These are phyloP conservation scores for Syngnathoides biaculeatus DNA, from an alignment of 2,113 vertebrate species.

Conservation along the genomic window DNA sequence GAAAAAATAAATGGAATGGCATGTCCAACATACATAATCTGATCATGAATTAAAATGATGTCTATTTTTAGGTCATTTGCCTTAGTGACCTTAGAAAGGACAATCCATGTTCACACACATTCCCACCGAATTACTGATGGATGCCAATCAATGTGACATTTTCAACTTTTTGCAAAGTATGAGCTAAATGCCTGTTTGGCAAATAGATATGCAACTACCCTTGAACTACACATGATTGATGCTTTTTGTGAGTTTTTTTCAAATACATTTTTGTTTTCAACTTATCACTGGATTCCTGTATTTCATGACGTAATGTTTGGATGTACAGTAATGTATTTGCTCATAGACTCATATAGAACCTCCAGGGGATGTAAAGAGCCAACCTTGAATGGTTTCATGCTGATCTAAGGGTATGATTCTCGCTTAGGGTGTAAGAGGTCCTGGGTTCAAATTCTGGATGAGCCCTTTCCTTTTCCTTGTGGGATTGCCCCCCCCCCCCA, in stretches of 20 bases:
- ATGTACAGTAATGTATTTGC: too few relatives aligned
- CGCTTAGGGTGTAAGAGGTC: constrained; percentile 73
- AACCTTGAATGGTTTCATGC: too few relatives aligned
- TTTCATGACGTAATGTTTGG: background rate
- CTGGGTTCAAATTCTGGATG: constrained; percentile 71
- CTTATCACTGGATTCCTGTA: background rate
- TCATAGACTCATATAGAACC: too few relatives aligned
- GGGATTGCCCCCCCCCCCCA: too few relatives aligned
- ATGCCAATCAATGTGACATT: background rate
- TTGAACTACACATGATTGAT: background rate
- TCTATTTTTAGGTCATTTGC: background rate
- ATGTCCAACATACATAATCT: background rate
- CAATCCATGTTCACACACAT: background rate
- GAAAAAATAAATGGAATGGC: too few relatives aligned
- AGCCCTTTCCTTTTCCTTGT: too few relatives aligned
- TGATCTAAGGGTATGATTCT: constrained; percentile 74
- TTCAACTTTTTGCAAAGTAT: background rate
- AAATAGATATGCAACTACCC: background rate
- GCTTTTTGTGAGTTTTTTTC: background rate
- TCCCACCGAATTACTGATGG: background rate
- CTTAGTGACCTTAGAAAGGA: background rate
- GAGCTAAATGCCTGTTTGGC: background rate
- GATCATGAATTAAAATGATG: background rate
- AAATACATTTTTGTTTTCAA: background rate
- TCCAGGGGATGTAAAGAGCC: too few relatives aligned